Conservation (phyloP, 2,888 invertebrate species). For the Xestoiulus laeticollis region DNA sequence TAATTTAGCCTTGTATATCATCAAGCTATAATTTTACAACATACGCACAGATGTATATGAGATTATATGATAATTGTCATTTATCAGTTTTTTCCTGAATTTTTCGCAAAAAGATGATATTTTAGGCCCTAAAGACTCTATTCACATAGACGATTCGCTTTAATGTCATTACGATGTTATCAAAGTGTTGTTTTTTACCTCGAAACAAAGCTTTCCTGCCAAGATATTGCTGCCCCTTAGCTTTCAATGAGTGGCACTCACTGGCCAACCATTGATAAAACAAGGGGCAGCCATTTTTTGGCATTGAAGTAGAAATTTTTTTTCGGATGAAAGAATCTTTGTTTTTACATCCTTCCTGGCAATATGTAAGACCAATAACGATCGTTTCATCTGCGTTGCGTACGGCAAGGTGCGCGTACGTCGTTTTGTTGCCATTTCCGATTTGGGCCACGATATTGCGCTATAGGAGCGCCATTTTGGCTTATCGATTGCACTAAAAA, state of each 20-base stretch:
- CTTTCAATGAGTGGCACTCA: not conserved
- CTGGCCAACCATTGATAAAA: not conserved
- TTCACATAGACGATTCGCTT: not conserved
- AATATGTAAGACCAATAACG: slow-evolving; percentile 26
- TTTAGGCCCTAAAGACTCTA: too few species aligned
- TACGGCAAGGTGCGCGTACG: not conserved
- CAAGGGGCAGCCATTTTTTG: not conserved
- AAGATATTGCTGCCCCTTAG: not conserved
- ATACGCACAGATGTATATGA: too few species aligned
- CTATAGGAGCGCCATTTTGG: slow-evolving; percentile 6
- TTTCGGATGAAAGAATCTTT: slow-evolving; percentile 11
- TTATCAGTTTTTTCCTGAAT: too few species aligned
- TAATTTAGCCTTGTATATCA: too few species aligned
- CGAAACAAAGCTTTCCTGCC: not conserved
- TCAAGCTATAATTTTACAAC: too few species aligned
- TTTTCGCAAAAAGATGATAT: too few species aligned
- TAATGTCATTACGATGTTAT: not conserved
- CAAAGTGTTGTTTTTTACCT: not conserved
- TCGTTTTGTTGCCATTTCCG: not conserved
- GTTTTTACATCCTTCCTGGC: slow-evolving; percentile 24
- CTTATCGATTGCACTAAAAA: slow-evolving; percentile 26
- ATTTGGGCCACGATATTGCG: not conserved
- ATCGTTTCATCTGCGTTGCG: not conserved
- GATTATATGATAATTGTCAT: too few species aligned
- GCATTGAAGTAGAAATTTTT: not conserved